Evolutionary conservation across 2,113 vertebrate genomes (phyloP).

Genomic region (Cyrtonyx montezumae): DNA sequence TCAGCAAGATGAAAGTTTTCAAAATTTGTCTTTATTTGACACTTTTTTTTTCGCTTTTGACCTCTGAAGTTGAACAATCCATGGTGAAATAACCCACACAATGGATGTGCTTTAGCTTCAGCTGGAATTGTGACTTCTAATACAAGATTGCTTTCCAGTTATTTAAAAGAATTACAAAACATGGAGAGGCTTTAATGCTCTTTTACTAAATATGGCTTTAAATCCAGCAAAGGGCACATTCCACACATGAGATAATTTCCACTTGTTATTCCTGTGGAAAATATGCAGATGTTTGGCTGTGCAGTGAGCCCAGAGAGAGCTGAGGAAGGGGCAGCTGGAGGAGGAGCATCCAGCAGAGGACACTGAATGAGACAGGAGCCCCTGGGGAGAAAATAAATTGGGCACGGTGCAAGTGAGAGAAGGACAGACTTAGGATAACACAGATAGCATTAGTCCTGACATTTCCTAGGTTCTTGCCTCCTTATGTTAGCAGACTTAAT

Average conservation of each 20-base stretch:
- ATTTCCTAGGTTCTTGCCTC: not conserved
- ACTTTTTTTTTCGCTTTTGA: not conserved
- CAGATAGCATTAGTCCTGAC: not conserved
- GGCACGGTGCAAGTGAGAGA: not conserved
- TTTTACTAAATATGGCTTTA: constrained; percentile 24
- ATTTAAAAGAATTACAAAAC: not conserved
- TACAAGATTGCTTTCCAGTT: not conserved
- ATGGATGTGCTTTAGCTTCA: not conserved
- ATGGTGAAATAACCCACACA: not conserved
- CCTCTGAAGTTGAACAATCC: not conserved
- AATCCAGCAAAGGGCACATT: constrained; percentile 6
- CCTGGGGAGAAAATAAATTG: constrained; percentile 6
- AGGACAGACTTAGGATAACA: constrained; percentile 4
- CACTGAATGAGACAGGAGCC: not conserved
- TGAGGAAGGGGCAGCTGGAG: not conserved
- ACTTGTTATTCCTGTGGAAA: constrained; percentile 39
- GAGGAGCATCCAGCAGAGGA: constrained; percentile 11
- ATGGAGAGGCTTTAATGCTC: not conserved
- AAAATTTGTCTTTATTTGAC: not conserved
- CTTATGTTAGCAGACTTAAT: not conserved
- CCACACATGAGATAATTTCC: constrained; percentile 9
- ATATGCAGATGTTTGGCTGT: not conserved
- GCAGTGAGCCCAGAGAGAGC: not conserved
- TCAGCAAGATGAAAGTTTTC: not conserved
- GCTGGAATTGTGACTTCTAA: not conserved